phyloP scores from a whole-genome alignment of 2,797 vertebrate genomes.

The Enteromius treurensis region DNA sequence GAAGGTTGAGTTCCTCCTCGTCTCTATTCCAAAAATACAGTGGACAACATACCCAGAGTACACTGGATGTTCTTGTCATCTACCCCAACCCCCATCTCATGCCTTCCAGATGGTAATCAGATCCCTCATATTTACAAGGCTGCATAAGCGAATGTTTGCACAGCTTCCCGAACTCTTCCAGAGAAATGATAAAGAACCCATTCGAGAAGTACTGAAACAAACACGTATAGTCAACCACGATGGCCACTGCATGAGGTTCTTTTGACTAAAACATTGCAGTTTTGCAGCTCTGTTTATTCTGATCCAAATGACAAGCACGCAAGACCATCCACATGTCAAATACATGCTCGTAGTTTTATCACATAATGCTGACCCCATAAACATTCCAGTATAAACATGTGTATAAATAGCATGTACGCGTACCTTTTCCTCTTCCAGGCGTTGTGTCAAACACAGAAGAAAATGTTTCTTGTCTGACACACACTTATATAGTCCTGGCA shows the following conservation, averaged over 20 bases:
- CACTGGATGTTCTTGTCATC: not conserved
- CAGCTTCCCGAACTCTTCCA: not conserved
- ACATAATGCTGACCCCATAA: not conserved
- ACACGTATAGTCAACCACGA: not conserved
- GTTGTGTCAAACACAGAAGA: conserved; percentile 76
- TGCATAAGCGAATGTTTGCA: not conserved
- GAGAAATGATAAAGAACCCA: conserved; percentile 7
- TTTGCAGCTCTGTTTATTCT: not conserved
- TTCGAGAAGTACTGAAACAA: not conserved
- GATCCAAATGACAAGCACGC: not conserved
- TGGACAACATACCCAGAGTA: conserved; percentile 12
- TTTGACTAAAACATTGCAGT: not conserved
- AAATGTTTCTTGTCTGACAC: conserved; percentile 80
- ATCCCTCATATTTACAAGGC: conserved; percentile 50
- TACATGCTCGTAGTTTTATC: not conserved
- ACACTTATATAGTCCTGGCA: conserved; percentile 84
- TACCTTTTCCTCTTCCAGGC: conserved; percentile 67
- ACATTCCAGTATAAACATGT: not conserved
- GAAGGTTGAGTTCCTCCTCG: not conserved
- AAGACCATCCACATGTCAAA: not conserved
- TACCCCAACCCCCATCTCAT: conserved; percentile 21
- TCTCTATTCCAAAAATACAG: conserved; percentile 16
- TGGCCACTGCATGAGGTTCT: not conserved
- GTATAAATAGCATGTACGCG: conserved; percentile 42
- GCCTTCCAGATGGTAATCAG: conserved; percentile 45